Evolutionary conservation across 2,797 vertebrate genomes (phyloP), one percentile per base, ranked within the genome.

Genomic region (Aratinga solstitialis): DNA sequence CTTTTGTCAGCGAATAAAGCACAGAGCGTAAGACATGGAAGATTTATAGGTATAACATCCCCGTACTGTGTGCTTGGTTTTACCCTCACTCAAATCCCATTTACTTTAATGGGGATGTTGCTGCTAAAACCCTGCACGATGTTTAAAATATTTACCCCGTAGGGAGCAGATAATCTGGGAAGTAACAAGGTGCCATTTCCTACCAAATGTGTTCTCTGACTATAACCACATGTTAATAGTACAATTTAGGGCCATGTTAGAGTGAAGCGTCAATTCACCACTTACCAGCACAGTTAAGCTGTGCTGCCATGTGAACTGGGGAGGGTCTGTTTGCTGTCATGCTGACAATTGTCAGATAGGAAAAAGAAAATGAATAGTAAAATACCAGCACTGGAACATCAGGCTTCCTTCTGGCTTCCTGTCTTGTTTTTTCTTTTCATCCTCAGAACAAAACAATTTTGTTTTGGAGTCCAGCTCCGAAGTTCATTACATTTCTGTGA

Each of bases 101-200:
- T 94, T 93, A 48, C 92, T 93, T 92, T 95, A 96, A 89, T 69
- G 90, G 90, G 81, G 90, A 89, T 66, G 81, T 85, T 93, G 87
- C 88, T 69, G 84, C 84, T 95, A 78, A 90, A 93, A 45, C 68
- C 22, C 36, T 8, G 71, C 82, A 13, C 34, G 34, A 85, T 73
- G 72, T 92, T 84, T 87, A 80, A 84, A 94, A 95, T 92, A 93
- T 96, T 92, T 96, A 96, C 96, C 92, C 93, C 90, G 51, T 66
- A 74, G 94, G 90, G 86, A 95, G 86, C 87, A 80, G 94, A 96
- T 94, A 94, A 95, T 96, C 94, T 90, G 90, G 66, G 91, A 96
- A 90, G 78, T 90, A 95, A 96, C 94, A 96, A 96, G 95, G 96
- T 96, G 94, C 92, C 72, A 89, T 93, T 96, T 96, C 95, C 96